phyloP scores from a whole-genome alignment of 1,140 invertebrate genomes.

The Macrotrachela quadricornifera region DNA sequence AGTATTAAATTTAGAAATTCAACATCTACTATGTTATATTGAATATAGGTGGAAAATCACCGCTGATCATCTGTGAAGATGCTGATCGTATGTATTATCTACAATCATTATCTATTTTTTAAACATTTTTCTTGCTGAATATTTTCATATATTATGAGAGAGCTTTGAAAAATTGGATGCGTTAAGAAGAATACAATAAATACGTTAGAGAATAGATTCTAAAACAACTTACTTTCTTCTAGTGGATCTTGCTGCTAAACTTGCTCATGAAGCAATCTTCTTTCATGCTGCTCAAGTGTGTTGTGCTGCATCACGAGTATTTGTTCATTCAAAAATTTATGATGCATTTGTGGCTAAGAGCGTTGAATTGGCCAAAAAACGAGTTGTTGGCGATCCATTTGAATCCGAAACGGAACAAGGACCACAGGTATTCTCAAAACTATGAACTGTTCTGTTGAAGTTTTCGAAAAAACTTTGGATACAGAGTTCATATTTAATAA shows the following conservation, averaged over 20 bases:
- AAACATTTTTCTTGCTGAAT: no score
- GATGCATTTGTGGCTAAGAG: slow-evolving; percentile 22
- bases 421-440: slow-evolving; percentile 42
- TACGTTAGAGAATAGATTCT: no score
- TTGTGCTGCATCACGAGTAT: slow-evolving; percentile 20
- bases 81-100: slow-evolving; percentile 47
- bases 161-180: no score
- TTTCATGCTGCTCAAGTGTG: slow-evolving; percentile 41
- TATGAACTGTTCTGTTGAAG: no score
- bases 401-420: slow-evolving; percentile 45
- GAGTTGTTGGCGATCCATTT: slow-evolving; percentile 60
- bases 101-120: no score
- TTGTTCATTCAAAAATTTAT: slow-evolving; percentile 26
- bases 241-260: slow-evolving; percentile 39
- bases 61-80: slow-evolving; percentile 59
- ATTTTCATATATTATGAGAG: no score
- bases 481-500: no score
- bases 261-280: slow-evolving; percentile 38
- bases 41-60: slow-evolving; percentile 54
- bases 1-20: no score
- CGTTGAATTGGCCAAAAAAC: slow-evolving; percentile 41
- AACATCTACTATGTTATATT: no score
- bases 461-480: no score
- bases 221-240: no score
- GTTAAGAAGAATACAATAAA: no score